Percentiles rank a stretch among this genome's conserved stretches.
phyloP scores from a whole-genome alignment of 2,797 vertebrate species.

The Sebastes oblongus region DNA sequence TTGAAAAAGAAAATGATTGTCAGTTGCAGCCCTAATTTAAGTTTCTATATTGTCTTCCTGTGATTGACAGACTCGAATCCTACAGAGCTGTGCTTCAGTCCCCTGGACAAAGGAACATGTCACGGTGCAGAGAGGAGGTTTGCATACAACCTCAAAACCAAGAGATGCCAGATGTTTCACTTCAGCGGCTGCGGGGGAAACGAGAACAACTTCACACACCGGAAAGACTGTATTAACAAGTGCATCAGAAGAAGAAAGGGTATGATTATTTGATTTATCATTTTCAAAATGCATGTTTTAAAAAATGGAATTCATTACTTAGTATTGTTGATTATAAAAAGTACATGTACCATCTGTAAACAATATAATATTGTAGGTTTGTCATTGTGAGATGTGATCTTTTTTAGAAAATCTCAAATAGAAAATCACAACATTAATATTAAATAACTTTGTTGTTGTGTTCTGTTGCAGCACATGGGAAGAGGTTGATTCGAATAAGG shows the following conservation, averaged over 20 bases:
- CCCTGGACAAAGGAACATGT: conserved; percentile 82
- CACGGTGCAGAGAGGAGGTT: conserved; percentile 76
- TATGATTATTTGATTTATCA: conserved; percentile 36
- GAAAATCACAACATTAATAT: background rate
- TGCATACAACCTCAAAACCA: conserved; percentile 76
- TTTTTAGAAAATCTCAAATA: background rate
- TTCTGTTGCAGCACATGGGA: conserved; percentile 48
- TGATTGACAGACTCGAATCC: conserved; percentile 43
- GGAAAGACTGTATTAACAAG: conserved; percentile 78
- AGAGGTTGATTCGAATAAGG: conserved; percentile 72
- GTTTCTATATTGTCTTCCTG: background rate
- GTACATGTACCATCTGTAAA: background rate
- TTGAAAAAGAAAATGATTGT: background rate
- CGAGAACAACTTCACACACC: conserved; percentile 87
- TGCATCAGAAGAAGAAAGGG: conserved; percentile 80
- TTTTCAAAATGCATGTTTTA: background rate
- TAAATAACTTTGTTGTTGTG: background rate
- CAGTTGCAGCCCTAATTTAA: background rate
- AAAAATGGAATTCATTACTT: background rate
- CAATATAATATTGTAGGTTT: background rate
- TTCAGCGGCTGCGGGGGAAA: conserved; percentile 94
- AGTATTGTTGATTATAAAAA: background rate
- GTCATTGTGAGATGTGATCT: background rate
- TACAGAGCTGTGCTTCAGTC: conserved; percentile 75
- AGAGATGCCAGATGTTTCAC: conserved; percentile 81